phyloP scores from a whole-genome alignment of 2,113 vertebrate species.

The Cryptotis parvus region DNA sequence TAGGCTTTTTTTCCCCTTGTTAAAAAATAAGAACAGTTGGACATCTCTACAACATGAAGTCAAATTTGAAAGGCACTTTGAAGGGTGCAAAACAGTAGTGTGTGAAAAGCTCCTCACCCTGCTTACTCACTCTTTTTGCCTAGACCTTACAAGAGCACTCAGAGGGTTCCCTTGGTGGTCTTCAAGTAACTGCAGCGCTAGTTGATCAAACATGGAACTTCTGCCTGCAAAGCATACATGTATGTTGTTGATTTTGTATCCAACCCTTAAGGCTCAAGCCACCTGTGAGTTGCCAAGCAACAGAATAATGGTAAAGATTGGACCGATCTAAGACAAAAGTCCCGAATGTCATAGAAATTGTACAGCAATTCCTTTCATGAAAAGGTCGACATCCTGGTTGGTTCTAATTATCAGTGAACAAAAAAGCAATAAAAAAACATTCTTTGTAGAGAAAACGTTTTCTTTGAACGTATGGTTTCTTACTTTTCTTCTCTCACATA shows the following conservation, averaged over 20 bases:
- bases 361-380: not conserved
- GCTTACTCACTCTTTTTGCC: not conserved
- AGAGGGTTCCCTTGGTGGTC: no score
- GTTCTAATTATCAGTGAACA: not conserved
- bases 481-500: no score
- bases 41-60: not conserved
- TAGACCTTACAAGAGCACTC: not conserved
- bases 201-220: no score
- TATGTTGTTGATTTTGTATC: no score
- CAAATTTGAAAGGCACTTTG: not conserved
- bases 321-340: not conserved
- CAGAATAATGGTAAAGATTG: not conserved
- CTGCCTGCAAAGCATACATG: no score
- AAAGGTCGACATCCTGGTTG: not conserved
- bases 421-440: not conserved
- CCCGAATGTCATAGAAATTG: not conserved
- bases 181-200: not conserved
- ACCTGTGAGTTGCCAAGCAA: not conserved
- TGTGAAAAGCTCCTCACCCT: not conserved
- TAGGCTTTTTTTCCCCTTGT: not conserved
- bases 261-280: not conserved
- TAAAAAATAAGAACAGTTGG: rapidly evolving
- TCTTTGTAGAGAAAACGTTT: not conserved
- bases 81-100: not conserved
- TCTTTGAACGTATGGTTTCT: no score